These are phyloP conservation scores for Harpalus rubripes DNA, from an alignment of 2,888 invertebrate genomes.

Conservation along the genomic window DNA sequence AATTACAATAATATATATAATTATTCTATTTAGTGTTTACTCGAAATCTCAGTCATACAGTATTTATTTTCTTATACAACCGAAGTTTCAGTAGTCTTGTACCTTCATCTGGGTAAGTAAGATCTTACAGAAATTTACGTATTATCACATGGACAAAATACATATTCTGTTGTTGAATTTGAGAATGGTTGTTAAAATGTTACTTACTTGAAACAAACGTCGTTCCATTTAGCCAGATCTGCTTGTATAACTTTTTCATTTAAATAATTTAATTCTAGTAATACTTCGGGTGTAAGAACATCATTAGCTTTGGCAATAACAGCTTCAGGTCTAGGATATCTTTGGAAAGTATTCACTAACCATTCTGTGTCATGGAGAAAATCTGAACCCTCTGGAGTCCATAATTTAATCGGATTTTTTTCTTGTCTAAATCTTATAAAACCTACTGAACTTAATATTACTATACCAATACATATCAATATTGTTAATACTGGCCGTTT, in stretches of 20 bases:
- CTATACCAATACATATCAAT: conserved; percentile 79
- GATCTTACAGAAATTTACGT: not conserved
- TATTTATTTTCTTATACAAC: no score
- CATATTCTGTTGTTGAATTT: no score
- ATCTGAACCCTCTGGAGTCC: conserved; percentile 87
- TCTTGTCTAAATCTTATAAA: conserved; percentile 84
- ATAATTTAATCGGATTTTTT: conserved; percentile 86
- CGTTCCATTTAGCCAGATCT: conserved; percentile 75
- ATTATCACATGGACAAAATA: not conserved
- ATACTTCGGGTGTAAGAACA: conserved; percentile 82
- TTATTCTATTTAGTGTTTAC: no score
- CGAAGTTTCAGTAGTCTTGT: no score
- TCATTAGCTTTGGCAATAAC: conserved; percentile 84
- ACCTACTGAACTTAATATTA: conserved; percentile 82
- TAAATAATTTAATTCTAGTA: conserved; percentile 76
- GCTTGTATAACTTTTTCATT: conserved; percentile 68
- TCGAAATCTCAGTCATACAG: no score
- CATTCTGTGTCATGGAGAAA: conserved; percentile 86
- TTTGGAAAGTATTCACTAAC: conserved; percentile 84
- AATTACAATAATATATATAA: no score
- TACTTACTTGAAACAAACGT: conserved; percentile 80
- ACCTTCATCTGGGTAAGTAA: not conserved
- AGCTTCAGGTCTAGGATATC: conserved; percentile 82
- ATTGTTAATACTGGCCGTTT: conserved; percentile 82
- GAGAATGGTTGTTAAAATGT: not conserved